Evolutionary conservation across 2,888 invertebrate genomes (phyloP).

Genomic region (Monochamus alternatus): DNA sequence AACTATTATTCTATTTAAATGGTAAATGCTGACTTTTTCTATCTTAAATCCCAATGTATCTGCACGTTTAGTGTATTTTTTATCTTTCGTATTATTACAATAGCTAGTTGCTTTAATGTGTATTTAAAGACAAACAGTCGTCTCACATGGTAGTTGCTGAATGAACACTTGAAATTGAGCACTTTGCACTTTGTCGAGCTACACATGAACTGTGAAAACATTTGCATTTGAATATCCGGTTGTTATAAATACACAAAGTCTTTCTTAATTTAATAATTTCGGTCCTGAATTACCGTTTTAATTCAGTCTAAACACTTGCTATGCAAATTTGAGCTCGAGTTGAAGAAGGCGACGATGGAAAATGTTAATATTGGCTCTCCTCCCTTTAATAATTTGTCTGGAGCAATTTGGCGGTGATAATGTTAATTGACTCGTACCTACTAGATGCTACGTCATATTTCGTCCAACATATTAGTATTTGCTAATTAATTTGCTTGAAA

Average conservation of each 20-base stretch:
- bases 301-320: slow-evolving; percentile 22
- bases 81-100: too few relatives aligned
- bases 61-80: too few relatives aligned
- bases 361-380: slow-evolving; percentile 26
- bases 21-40: too few relatives aligned
- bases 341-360: slow-evolving; percentile 24
- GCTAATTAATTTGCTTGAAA: too few relatives aligned
- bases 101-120: too few relatives aligned
- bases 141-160: not conserved
- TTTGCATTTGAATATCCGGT: not conserved
- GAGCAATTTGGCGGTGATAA: slow-evolving; percentile 3
- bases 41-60: too few relatives aligned
- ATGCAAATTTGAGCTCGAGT: slow-evolving; percentile 25
- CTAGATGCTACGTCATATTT: not conserved
- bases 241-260: slow-evolving; percentile 5
- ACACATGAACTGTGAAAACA: not conserved
- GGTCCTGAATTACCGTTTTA: slow-evolving; percentile 16
- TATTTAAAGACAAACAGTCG: too few relatives aligned
- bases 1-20: too few relatives aligned
- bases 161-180: not conserved
- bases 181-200: not conserved
- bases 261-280: slow-evolving; percentile 25
- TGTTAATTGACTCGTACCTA: slow-evolving; percentile 1
- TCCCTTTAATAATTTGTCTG: slow-evolving; percentile 13
- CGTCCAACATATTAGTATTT: too few relatives aligned